Conservation (phyloP, 2,113 vertebrate species). For the Pterocles orientalis region DNA sequence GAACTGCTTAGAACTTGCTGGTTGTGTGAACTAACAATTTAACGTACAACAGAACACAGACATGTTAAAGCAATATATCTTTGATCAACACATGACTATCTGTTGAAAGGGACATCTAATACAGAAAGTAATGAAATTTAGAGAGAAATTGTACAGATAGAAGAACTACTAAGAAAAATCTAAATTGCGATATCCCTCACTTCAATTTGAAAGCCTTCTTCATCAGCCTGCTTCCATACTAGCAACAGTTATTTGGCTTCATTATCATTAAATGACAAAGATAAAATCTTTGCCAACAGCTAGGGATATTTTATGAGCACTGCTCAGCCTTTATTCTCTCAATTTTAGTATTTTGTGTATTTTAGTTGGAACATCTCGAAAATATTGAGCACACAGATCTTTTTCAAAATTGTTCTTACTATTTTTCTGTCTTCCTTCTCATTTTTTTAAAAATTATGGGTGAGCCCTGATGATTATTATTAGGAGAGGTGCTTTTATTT, state of each 20-base stretch:
- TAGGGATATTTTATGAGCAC: background rate
- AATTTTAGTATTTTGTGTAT: background rate
- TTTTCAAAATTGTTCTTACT: background rate
- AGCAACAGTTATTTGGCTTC: slow-evolving; percentile 13
- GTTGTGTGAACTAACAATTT: background rate
- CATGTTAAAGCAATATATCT: background rate
- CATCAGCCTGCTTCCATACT: slow-evolving; percentile 31
- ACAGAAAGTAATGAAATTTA: slow-evolving; percentile 6
- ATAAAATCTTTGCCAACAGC: background rate
- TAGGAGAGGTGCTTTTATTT: background rate
- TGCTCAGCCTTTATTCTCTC: background rate
- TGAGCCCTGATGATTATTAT: background rate
- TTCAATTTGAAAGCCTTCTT: slow-evolving; percentile 13
- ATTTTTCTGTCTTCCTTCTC: background rate
- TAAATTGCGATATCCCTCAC: background rate
- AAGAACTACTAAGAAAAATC: background rate
- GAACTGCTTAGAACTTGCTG: slow-evolving; percentile 1
- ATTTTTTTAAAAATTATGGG: background rate
- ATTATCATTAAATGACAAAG: slow-evolving; percentile 24
- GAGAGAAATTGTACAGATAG: background rate
- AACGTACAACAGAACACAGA: background rate
- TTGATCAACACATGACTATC: background rate
- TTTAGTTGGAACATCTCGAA: background rate
- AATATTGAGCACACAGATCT: background rate
- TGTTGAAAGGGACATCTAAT: background rate